Percentiles rank a stretch among this genome's conserved stretches.
Conservation (phyloP, 2,888 invertebrate genomes). For the Limnephilus marmoratus region DNA sequence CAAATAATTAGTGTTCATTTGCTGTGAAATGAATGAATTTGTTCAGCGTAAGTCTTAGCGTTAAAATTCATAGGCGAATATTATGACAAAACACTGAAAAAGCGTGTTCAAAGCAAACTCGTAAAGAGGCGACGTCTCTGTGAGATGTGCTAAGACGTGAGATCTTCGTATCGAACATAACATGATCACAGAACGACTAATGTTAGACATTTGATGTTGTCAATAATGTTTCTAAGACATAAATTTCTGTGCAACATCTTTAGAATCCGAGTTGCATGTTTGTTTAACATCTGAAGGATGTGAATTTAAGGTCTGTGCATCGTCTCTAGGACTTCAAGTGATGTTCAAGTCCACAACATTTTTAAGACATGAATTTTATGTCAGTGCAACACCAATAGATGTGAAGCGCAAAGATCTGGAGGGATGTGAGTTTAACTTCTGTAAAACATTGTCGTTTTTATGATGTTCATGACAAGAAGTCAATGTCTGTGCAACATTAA, state of each 20-base stretch:
- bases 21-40: not conserved
- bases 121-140: not conserved
- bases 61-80: constrained; percentile 22
- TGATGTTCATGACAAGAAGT: not conserved
- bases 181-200: not conserved
- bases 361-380: not conserved
- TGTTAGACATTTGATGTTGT: not conserved
- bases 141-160: not conserved
- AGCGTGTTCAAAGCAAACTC: constrained; percentile 2
- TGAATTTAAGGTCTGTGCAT: not conserved
- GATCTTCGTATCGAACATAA: not conserved
- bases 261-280: not conserved
- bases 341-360: no score
- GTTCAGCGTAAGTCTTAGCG: not conserved
- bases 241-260: not conserved
- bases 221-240: not conserved
- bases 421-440: not conserved
- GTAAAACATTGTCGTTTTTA: not conserved
- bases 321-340: not conserved
- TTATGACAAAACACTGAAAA: not conserved
- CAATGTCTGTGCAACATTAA: not conserved
- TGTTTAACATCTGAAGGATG: not conserved
- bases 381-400: not conserved
- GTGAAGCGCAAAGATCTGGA: not conserved
- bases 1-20: not conserved